Evolutionary conservation across 2,113 vertebrate species (phyloP), one percentile per base, ranked within the genome.

Genomic region (Embiotoca jacksoni): DNA sequence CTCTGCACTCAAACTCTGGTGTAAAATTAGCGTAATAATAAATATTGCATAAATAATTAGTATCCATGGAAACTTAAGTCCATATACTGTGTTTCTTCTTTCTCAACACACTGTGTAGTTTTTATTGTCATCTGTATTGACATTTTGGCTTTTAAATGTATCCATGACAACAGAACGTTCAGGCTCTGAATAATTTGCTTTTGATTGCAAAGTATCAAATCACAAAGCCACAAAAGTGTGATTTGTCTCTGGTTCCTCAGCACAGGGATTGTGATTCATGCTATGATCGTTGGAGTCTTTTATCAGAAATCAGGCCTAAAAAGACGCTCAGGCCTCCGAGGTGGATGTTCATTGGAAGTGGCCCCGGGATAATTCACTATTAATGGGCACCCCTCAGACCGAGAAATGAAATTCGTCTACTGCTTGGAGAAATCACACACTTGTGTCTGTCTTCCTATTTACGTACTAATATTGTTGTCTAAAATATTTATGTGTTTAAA

Each of bases 151-250:
- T 82, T 68, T 80, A 15, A 80, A 56, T 62, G 61, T 59, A 49
- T 81, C 50, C 52, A 30, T 75, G 87, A 65, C 54, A 62, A 72
- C 72, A 64, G 67, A 58, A 33, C 36, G 75, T 71, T 78, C 66
- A 82, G 56, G 32, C 67, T 77, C 31, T 2, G 69, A 79, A 75
- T 41, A 80, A 87, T 89, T 83, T 81, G 56, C 78, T 83, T 23
- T 55, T 86, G 86, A 88, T 92, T 92, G 85, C 72, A 72, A 67
- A 58, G 66, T 37, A 6, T 78, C 72, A 85, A 80, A 87, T 86
- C 83, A 86, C 56, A 81, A 57, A n/a, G 41, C 76, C 47, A 32
- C 5, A 31, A 60, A 76, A 77, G 72, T 81, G 74, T 75, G 67
- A 72, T 71, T 54, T 54, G 39, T 69, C 64, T 82, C 64, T 6